Base-by-base conservation (phyloP, 1,140 invertebrate species). In the Saccostrea glomerata region DNA sequence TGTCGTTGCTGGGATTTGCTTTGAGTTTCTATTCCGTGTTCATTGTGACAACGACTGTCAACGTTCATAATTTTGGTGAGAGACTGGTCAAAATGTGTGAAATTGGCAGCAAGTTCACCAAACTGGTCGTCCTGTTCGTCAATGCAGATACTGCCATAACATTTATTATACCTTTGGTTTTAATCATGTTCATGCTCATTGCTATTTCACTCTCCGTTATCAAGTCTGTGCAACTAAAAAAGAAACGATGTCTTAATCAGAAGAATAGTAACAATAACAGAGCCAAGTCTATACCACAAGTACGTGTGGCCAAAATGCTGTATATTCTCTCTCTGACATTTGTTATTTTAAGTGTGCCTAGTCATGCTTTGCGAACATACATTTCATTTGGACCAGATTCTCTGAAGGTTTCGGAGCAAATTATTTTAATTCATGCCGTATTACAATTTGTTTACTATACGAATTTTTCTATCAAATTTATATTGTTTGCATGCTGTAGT, bases 11-110 rank as follows among this genome's bases (percentile, higher is more conserved):
- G 0, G 11, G 96, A 2, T 89, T 95, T 0, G 96, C 96, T 0
- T 89, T 96, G 15, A n/a, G 96, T 0, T 86, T 96, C 1, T 97
- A 96, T 91, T 93, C 96, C 5, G 60, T 89, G 30, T 85, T 30
- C 12, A 55, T 89, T 17, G 87, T 90, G 82, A 73, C 30, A 2
- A 87, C 58, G 1, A 73, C 55, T 11, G 85, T 86, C 0, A 63
- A 70, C n/a, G n/a, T 15, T 13, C 40, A 85, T n/a, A 17, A 30
- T 11, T 25, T 86, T 60, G 15, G 66, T 58, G 82, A 36, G 15
- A n/a, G 12, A 25, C 47, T 54, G 7, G 87, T 77, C 55, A 56
- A 82, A 36, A 56, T 86, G n/a, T 87, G 86, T 63, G 36, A 60
- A 60, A 70, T 92, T 0, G 93, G 94, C 0, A 95, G 96, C 95